phyloP scores from a whole-genome alignment of 2,113 vertebrate genomes.

The Pterocles burchelli region DNA sequence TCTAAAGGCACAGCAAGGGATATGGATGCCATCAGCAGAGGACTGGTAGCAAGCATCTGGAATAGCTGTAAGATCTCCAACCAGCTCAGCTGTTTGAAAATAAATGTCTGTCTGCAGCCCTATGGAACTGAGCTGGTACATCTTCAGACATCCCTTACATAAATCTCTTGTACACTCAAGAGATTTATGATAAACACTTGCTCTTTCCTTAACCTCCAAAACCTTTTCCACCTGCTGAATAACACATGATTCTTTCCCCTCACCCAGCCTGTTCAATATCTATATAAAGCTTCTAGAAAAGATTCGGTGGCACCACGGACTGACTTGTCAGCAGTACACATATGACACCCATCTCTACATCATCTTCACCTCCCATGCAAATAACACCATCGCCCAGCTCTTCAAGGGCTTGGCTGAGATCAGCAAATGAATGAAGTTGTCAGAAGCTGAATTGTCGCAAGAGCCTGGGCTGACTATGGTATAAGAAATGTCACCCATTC shows the following conservation, averaged over 20 bases:
- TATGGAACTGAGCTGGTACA: conserved; percentile 23
- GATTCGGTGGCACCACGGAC: conserved; percentile 23
- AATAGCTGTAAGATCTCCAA: neutral
- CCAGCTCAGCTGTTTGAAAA: conserved; percentile 43
- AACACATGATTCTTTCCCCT: conserved; percentile 46
- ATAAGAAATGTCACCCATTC: neutral
- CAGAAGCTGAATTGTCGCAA: neutral
- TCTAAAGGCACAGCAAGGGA: neutral
- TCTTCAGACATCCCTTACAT: conserved; percentile 41
- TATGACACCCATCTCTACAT: conserved; percentile 43
- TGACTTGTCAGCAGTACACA: conserved; percentile 53
- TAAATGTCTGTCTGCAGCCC: neutral
- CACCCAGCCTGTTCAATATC: conserved; percentile 10
- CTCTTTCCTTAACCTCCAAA: conserved; percentile 58
- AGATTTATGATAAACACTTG: conserved; percentile 69
- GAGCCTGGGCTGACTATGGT: neutral
- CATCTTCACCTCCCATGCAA: conserved; percentile 59
- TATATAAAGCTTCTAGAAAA: conserved; percentile 59
- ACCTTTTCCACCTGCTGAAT: conserved; percentile 61
- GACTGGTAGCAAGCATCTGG: conserved; percentile 12
- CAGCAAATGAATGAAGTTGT: conserved; percentile 29
- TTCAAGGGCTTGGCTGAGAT: conserved; percentile 36
- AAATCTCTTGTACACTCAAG: conserved; percentile 20
- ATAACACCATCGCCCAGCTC: conserved; percentile 30
- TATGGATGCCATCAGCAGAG: neutral